Percentiles rank a stretch among this genome's conserved stretches.
Conservation (phyloP, 2,113 vertebrate genomes). For the Takifugu flavidus region DNA sequence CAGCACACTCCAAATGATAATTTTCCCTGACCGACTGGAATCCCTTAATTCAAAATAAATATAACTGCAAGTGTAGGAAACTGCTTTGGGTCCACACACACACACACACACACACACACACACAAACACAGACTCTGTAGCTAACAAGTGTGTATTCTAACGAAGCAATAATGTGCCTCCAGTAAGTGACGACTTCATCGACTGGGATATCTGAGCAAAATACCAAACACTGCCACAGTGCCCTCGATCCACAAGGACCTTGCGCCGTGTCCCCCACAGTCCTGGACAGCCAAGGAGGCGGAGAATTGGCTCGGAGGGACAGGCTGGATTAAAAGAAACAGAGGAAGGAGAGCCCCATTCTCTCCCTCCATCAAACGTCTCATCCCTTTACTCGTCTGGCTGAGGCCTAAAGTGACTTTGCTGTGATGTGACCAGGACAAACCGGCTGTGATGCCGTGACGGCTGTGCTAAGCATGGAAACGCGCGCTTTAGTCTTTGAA, state of each 20-base stretch:
- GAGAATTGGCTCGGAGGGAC: conserved; percentile 61
- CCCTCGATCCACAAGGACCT: conserved; percentile 58
- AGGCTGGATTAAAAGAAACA: conserved; percentile 54
- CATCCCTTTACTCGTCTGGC: conserved; percentile 61
- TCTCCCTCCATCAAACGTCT: conserved; percentile 66
- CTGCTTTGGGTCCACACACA: background rate
- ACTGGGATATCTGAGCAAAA: conserved; percentile 11
- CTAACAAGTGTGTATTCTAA: too few species aligned
- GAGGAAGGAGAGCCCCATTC: conserved; percentile 60
- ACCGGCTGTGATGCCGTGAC: conserved; percentile 55
- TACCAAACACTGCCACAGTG: conserved; percentile 8
- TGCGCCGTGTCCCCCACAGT: conserved; percentile 34
- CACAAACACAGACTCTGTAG: too few species aligned
- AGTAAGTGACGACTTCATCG: conserved; percentile 6
- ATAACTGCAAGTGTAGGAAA: conserved; percentile 16
- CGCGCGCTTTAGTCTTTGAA: conserved; percentile 17
- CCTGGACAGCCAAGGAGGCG: conserved; percentile 63
- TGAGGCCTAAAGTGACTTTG: conserved; percentile 66
- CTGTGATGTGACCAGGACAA: conserved; percentile 66
- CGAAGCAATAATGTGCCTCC: too few species aligned
- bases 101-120: too few species aligned
- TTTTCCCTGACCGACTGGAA: conserved; percentile 31
- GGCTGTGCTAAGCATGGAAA: conserved; percentile 50
- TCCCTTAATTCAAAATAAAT: conserved; percentile 43
- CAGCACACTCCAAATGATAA: conserved; percentile 37